Evolutionary conservation across 2,888 invertebrate species (phyloP).

Genomic region (Poecilobothrus nobilitatus): DNA sequence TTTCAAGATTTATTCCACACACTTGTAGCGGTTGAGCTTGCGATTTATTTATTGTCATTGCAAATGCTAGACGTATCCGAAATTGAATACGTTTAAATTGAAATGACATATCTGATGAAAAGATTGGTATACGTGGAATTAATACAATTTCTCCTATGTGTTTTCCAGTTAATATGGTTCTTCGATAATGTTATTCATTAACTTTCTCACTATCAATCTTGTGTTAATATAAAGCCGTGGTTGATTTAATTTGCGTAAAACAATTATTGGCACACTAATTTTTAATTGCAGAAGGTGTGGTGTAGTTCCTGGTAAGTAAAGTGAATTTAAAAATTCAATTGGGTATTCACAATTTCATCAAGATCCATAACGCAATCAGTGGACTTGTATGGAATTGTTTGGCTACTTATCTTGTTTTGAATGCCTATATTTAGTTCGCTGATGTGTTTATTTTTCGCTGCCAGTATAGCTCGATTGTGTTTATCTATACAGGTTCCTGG

Average conservation of each 20-base stretch:
- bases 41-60: slow-evolving; percentile 33
- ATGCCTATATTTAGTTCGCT: slow-evolving; percentile 16
- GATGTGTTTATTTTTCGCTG: slow-evolving; percentile 18
- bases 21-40: slow-evolving; percentile 31
- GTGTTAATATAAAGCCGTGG: no score
- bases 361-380: slow-evolving; percentile 15
- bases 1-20: slow-evolving; percentile 29
- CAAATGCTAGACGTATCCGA: slow-evolving; percentile 31
- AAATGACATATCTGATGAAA: no score
- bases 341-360: slow-evolving; percentile 12
- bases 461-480: slow-evolving; percentile 24
- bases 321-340: background rate
- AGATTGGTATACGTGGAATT: no score
- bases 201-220: slow-evolving; percentile 26
- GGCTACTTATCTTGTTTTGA: slow-evolving; percentile 12
- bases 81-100: slow-evolving; percentile 29
- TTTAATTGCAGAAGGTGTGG: no score
- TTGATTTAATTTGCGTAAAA: no score
- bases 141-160: slow-evolving; percentile 24
- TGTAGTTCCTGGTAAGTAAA: slow-evolving; percentile 19
- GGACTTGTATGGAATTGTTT: slow-evolving; percentile 11
- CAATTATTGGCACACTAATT: no score
- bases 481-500: no score
- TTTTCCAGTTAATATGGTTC: slow-evolving; percentile 25
- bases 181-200: slow-evolving; percentile 29